Evolutionary conservation across 2,888 invertebrate species (phyloP), one percentile per base, ranked within the genome.

Genomic region (Myopa testacea): DNA sequence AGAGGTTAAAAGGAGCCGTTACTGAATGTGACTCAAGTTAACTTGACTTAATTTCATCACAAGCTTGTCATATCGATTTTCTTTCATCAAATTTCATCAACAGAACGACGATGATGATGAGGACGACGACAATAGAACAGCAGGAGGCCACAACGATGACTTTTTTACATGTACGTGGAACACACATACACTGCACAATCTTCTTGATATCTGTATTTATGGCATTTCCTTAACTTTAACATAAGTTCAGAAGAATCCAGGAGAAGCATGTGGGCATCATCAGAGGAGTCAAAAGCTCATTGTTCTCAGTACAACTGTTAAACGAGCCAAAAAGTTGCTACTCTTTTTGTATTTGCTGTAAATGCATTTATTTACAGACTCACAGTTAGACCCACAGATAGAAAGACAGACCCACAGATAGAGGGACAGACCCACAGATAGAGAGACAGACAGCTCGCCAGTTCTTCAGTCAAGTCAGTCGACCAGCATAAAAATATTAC

Each of bases 31-130:
- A 70, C 63, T 82, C 76, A 81, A 83, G 81, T 85, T 85, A 81
- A 83, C 74, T 82, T 77, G 82, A 83, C 82, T 85, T 85, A 81
- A 83, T 82, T 84, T 82, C 83, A 85, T 82, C 83, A 85, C 82
- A 82, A 85, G 84, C 84, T 85, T 83, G 78, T 80, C 81, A 81
- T 82, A 85, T 85, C 86, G 85, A 85, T 84, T 84, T 84, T 81
- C 82, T 79, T 85, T 83, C 84, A 83, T 72, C 84, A 80, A 80
- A 82, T 81, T 83, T 85, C 85, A 84, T 82, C 79, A 75, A 78
- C 80, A 76, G 80, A 63, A 26, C 12, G n/a, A 26, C 62, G 34
- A 16, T 5, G 37, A 26, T n/a, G n/a, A 26, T 40, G 34, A 16
- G 4, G 37, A 34, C 10, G 37, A 37, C 67, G 34, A 63, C 63